phyloP scores from a whole-genome alignment of 2,797 vertebrate species.

The Microchirus variegatus region DNA sequence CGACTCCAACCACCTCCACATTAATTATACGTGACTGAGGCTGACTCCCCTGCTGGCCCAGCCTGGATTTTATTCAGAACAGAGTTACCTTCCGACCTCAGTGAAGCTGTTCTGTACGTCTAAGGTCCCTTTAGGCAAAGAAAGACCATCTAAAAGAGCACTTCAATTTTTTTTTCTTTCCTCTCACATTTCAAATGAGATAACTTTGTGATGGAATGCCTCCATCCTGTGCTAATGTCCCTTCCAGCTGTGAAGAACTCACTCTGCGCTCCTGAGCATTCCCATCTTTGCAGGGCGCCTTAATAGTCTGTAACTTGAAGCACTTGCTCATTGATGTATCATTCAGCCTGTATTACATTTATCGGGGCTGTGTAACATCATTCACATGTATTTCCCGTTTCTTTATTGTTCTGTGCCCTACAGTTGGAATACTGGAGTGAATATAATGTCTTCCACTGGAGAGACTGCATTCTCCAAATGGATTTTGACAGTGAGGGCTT shows the following conservation, averaged over 20 bases:
- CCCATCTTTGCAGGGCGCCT: slow-evolving; percentile 25
- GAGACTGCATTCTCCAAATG: slow-evolving; percentile 47
- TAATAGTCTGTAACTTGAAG: slow-evolving; percentile 44
- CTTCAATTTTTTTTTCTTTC: slow-evolving; percentile 19
- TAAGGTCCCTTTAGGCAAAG: slow-evolving; percentile 19
- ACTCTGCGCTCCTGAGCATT: slow-evolving; percentile 22
- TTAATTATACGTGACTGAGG: slow-evolving; percentile 41
- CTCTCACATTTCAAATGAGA: slow-evolving; percentile 26
- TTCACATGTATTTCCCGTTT: slow-evolving; percentile 33
- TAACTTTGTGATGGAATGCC: slow-evolving; percentile 31
- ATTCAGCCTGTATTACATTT: slow-evolving; percentile 45
- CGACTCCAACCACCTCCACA: slow-evolving; percentile 19
- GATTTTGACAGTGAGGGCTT: slow-evolving; percentile 45
- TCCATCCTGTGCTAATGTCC: slow-evolving; percentile 23
- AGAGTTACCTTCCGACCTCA: slow-evolving; percentile 30
- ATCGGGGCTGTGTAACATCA: slow-evolving; percentile 29
- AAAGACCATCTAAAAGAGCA: slow-evolving; percentile 27
- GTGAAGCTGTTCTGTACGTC: slow-evolving; percentile 38
- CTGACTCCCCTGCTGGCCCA: slow-evolving; percentile 30
- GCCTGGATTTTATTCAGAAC: slow-evolving; percentile 54
- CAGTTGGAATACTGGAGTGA: slow-evolving; percentile 36
- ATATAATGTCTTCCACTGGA: slow-evolving; percentile 61
- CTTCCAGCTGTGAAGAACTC: slow-evolving; percentile 37
- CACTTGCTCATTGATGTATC: slow-evolving; percentile 37
- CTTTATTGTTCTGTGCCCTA: slow-evolving; percentile 42